Evolutionary conservation across 53 echinoderm and acorn worm species (phyloP).

Genomic region (Holothuria leucospilota): DNA sequence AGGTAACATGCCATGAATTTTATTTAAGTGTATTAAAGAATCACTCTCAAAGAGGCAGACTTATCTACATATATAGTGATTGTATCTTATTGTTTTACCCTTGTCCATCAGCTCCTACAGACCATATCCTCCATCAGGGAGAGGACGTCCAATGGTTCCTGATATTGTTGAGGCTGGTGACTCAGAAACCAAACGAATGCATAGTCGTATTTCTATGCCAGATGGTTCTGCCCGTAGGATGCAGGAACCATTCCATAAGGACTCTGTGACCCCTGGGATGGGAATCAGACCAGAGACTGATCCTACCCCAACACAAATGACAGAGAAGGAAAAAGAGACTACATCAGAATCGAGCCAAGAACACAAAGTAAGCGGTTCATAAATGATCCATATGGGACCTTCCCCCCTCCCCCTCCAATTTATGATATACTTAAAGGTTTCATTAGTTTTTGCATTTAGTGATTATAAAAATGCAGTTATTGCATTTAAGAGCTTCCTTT

Average conservation of each 20-base stretch:
- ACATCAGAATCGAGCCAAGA: slow-evolving; percentile 46
- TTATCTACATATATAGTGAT: too few relatives aligned
- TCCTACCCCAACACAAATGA: background rate
- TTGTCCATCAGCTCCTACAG: slow-evolving; percentile 34
- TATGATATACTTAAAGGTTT: too few relatives aligned
- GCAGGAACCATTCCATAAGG: slow-evolving; percentile 67
- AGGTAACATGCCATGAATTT: too few relatives aligned
- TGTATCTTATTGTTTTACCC: background rate
- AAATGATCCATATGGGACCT: too few relatives aligned
- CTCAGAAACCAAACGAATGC: slow-evolving; percentile 51
- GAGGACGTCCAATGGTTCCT: slow-evolving; percentile 40
- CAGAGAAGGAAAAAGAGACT: slow-evolving; percentile 2
- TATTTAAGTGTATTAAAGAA: too few relatives aligned
- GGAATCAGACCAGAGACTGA: slow-evolving; percentile 33
- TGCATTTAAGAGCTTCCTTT: too few relatives aligned
- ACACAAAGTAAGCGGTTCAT: slow-evolving; percentile 65
- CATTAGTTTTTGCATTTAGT: too few relatives aligned
- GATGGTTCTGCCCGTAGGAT: slow-evolving; percentile 4
- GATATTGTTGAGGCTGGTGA: slow-evolving; percentile 49
- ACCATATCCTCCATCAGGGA: slow-evolving; percentile 58
- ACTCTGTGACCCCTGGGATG: slow-evolving; percentile 70
- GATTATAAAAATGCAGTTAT: too few relatives aligned
- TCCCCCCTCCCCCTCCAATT: too few relatives aligned
- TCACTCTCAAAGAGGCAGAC: too few relatives aligned
- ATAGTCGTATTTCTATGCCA: slow-evolving; percentile 62